phyloP scores from a whole-genome alignment of 2,888 invertebrate species.

The Xestia sexstrigata region DNA sequence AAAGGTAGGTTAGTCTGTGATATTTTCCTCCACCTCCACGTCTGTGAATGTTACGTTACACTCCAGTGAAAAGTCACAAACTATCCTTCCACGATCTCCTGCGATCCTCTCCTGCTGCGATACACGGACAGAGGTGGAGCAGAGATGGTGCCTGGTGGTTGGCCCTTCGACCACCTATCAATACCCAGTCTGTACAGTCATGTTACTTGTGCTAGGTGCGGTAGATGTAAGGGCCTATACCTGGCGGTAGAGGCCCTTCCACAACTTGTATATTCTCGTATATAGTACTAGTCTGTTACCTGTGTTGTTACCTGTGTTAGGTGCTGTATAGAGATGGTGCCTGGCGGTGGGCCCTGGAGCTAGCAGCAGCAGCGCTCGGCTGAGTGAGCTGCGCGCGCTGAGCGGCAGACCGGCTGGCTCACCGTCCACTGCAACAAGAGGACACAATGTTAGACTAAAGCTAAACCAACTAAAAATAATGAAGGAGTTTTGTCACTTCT shows the following conservation, averaged over 20 bases:
- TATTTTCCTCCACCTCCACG: no score
- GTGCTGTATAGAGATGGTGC: conserved; percentile 91
- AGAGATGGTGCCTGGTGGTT: background rate
- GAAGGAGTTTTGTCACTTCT: background rate
- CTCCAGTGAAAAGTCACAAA: background rate
- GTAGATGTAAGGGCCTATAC: background rate
- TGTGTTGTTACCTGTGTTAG: conserved; percentile 90
- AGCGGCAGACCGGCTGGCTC: conserved; percentile 91
- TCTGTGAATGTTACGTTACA: background rate
- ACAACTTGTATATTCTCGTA: background rate
- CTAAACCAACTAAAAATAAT: conserved; percentile 1
- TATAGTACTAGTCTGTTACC: background rate
- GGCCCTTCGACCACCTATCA: background rate
- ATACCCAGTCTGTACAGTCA: background rate
- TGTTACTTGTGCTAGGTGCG: background rate
- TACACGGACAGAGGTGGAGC: background rate
- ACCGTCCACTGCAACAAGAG: conserved; percentile 89
- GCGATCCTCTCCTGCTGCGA: no score
- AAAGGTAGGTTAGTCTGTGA: background rate
- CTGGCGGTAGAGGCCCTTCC: background rate
- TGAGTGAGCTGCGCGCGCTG: conserved; percentile 85
- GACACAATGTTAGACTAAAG: conserved; percentile 21
- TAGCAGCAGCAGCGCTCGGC: conserved; percentile 91
- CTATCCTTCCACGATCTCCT: background rate
- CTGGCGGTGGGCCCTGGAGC: conserved; percentile 90